Base-by-base conservation (phyloP, 2,888 invertebrate genomes). In the Tipula lateralis region DNA sequence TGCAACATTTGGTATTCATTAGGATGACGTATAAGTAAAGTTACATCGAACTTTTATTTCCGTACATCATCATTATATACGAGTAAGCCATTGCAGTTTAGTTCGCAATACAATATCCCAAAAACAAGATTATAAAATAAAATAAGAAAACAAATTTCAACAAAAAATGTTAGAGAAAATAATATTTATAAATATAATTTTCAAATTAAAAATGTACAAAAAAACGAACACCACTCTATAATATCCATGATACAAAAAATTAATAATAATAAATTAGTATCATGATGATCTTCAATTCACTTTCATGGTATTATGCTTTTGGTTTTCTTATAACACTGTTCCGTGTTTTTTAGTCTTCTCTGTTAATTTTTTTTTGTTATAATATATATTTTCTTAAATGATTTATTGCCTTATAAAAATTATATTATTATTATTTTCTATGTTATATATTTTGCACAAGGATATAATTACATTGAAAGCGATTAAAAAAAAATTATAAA, bases 241-340 rank as follows among this genome's bases (percentile, higher is more conserved):
- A 19, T 66, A 66, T n/a, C n/a, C n/a, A n/a, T n/a, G n/a, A n/a
- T 66, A 66, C 24, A 66, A 24, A 24, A 66, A 24, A 66, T 66
- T 66, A 66, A 66, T 66, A 66, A 66, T 66, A 66, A 66, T 66
- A 66, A 66, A 66, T 66, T 66, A 66, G 66, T 66, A 66, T 66
- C 66, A 24, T 66, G 66, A 66, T 66, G 66, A 66, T 66, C 66
- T 66, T 66, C 66, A 66, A 66, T 66, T 66, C 66, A 66, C 66
- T 66, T 66, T 66, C 66, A 66, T 66, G 66, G 66, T 66, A 24
- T 24, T 66, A 66, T 66, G 66, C 66, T 66, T 66, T 66, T 66
- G 66, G 66, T 66, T 66, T 66, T 66, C 66, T 66, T 66, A 24
- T 66, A 66, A 66, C 66, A 66, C 66, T 24, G 66, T 24, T 66